phyloP scores from a whole-genome alignment of 2,888 invertebrate species.

The Drepanosiphum platanoidis region DNA sequence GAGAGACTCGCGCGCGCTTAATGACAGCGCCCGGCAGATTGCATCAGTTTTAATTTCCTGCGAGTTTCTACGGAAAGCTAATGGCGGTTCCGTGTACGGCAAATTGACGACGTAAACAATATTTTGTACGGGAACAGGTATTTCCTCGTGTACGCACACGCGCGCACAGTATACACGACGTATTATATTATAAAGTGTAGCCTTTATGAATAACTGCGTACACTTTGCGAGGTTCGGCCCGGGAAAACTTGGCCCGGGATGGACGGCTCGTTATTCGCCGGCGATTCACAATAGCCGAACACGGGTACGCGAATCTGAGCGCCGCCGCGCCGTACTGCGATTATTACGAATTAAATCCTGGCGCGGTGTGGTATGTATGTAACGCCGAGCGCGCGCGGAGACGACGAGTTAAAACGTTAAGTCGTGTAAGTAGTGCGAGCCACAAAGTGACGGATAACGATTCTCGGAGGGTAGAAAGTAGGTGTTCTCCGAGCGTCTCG shows the following conservation, averaged over 20 bases:
- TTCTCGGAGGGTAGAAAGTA: too few relatives aligned
- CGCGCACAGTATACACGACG: too few relatives aligned
- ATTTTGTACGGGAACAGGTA: not conserved
- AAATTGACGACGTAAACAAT: conserved; percentile 47
- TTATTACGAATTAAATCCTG: not conserved
- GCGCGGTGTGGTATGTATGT: too few relatives aligned
- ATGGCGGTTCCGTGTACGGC: conserved; percentile 57
- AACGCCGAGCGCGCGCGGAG: too few relatives aligned
- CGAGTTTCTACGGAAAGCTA: conserved; percentile 30
- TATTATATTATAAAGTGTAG: not conserved
- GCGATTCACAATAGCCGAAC: not conserved
- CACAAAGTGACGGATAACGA: too few relatives aligned
- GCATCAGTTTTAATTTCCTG: conserved; percentile 57
- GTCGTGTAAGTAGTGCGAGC: too few relatives aligned
- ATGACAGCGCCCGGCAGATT: conserved; percentile 25
- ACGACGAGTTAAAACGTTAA: too few relatives aligned
- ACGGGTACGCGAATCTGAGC: too few relatives aligned
- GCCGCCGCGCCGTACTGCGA: not conserved
- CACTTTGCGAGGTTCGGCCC: not conserved
- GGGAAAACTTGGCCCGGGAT: not conserved
- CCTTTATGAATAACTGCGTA: not conserved
- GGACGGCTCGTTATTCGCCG: not conserved
- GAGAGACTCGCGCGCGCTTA: conserved; percentile 16
- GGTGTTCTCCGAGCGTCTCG: too few relatives aligned
- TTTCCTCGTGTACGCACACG: not conserved